These are phyloP conservation scores for Zosterops japonicus DNA, from an alignment of 2,113 vertebrate genomes.

Conservation along the genomic window DNA sequence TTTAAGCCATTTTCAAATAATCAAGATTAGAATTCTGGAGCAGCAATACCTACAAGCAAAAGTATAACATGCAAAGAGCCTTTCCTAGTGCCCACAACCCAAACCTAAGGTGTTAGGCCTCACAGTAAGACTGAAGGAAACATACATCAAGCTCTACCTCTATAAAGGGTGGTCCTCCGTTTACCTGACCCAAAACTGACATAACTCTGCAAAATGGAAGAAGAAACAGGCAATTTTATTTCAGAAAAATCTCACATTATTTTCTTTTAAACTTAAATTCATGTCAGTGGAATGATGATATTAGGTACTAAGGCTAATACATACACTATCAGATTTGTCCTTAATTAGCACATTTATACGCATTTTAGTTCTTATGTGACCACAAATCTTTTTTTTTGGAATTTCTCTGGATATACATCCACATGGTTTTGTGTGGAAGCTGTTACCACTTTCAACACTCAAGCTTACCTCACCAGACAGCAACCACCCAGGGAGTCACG, in stretches of 20 bases:
- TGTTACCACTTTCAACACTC: background rate
- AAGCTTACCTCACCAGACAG: background rate
- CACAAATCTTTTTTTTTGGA: background rate
- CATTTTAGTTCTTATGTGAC: background rate
- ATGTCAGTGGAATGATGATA: background rate
- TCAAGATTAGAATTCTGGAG: background rate
- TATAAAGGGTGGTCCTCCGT: background rate
- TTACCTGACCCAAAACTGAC: background rate
- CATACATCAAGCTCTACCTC: background rate
- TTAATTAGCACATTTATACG: background rate
- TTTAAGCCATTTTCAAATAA: background rate
- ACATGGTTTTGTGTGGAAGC: background rate
- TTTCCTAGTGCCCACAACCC: background rate
- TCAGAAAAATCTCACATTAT: background rate
- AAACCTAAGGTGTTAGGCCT: background rate
- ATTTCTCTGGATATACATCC: background rate
- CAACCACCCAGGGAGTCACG: background rate
- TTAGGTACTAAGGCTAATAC: background rate
- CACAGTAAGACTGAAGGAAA: background rate
- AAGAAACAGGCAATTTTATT: background rate
- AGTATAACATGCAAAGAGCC: background rate
- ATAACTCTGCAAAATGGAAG: background rate
- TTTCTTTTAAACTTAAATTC: background rate
- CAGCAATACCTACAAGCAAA: background rate
- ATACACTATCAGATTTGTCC: background rate